Evolutionary conservation across 2,888 invertebrate species (phyloP).

Genomic region (Chirona hameri): DNA sequence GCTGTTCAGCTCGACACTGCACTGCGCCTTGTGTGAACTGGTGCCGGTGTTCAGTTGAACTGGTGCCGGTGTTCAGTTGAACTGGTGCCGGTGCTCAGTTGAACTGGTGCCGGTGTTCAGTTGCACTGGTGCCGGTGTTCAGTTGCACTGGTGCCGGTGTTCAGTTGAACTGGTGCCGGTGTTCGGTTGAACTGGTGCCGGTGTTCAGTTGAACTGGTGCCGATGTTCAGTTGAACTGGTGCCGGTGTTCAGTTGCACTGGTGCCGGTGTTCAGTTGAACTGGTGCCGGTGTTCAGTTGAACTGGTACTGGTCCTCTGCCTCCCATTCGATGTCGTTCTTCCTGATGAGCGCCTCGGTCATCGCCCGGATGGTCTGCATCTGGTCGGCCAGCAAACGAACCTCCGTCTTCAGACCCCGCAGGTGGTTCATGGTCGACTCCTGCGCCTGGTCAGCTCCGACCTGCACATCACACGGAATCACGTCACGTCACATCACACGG

Average conservation of each 20-base stretch:
- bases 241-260: too few species aligned
- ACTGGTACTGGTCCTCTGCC: constrained; percentile 12
- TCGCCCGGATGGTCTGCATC: constrained; percentile 6
- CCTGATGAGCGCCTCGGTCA: constrained; percentile 9
- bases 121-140: too few species aligned
- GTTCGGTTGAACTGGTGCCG: too few species aligned
- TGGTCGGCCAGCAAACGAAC: not conserved
- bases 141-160: too few species aligned
- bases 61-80: too few species aligned
- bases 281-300: not conserved
- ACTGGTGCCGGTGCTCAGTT: too few species aligned
- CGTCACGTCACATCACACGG: too few species aligned
- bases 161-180: too few species aligned
- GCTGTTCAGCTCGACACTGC: not conserved
- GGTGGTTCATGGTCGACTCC: not conserved
- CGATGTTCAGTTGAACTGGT: too few species aligned
- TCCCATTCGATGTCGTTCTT: constrained; percentile 23
- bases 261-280: not conserved
- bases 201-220: too few species aligned
- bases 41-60: constrained; percentile 4
- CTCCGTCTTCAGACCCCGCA: not conserved
- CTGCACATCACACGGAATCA: not conserved
- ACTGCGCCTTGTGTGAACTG: too few species aligned
- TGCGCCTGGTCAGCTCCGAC: not conserved
- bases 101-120: too few species aligned